Conservation (phyloP, 2,888 invertebrate species). For the Achlya flavicornis region DNA sequence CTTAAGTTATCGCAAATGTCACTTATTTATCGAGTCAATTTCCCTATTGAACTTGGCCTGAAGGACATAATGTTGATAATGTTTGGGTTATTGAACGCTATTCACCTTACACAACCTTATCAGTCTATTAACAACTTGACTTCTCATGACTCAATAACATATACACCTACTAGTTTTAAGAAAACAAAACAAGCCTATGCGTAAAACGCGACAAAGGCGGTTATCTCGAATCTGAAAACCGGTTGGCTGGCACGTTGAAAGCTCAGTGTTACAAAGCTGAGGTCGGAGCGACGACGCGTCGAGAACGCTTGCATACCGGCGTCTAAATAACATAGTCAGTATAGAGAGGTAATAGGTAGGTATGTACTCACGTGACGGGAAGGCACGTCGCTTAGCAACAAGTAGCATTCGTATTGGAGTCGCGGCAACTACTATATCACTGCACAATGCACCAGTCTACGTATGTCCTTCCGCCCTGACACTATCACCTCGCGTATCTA, state of each 20-base stretch:
- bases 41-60: slow-evolving; percentile 5
- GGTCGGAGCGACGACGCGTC: slow-evolving; percentile 43
- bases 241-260: slow-evolving; percentile 24
- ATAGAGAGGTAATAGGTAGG: slow-evolving; percentile 21
- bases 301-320: slow-evolving; percentile 17
- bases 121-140: slow-evolving; percentile 23
- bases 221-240: slow-evolving; percentile 31
- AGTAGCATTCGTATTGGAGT: slow-evolving; percentile 39
- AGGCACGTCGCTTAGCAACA: slow-evolving; percentile 53
- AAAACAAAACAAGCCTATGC: slow-evolving; percentile 20
- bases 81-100: slow-evolving; percentile 3
- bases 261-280: slow-evolving; percentile 44
- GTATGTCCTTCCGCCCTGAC: slow-evolving; percentile 72
- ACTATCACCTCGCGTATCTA: slow-evolving; percentile 82
- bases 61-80: background rate
- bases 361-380: slow-evolving; percentile 56
- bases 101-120: slow-evolving; percentile 9
- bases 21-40: background rate
- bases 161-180: slow-evolving; percentile 24
- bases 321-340: slow-evolving; percentile 15
- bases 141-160: slow-evolving; percentile 32
- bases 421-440: slow-evolving; percentile 39
- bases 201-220: slow-evolving; percentile 28
- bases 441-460: slow-evolving; percentile 62
- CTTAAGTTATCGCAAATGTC: background rate